phyloP scores from a whole-genome alignment of 2,113 vertebrate species.

The Recurvirostra avosetta region DNA sequence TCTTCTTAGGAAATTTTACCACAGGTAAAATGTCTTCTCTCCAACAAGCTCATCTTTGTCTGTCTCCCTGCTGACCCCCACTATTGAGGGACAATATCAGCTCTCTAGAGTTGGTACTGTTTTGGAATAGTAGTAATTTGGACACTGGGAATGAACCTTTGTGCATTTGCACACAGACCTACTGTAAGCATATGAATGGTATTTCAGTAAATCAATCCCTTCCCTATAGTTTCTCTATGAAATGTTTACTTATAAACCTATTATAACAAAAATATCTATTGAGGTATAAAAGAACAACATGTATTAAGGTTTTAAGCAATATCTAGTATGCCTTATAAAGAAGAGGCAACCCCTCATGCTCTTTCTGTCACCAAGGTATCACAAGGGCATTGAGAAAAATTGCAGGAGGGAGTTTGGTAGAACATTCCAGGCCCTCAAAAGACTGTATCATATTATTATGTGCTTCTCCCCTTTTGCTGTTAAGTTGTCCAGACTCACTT shows the following conservation, averaged over 20 bases:
- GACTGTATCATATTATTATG: accelerated
- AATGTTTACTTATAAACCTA: background rate
- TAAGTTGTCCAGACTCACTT: background rate
- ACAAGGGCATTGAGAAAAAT: background rate
- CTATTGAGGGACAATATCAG: background rate
- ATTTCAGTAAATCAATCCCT: background rate
- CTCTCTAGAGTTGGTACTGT: background rate
- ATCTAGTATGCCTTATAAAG: background rate
- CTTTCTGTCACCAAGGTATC: background rate
- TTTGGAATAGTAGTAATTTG: background rate
- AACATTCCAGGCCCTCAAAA: background rate
- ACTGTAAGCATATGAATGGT: background rate
- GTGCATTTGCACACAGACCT: background rate
- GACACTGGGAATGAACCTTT: background rate
- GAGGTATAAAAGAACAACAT: background rate
- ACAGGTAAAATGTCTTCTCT: background rate
- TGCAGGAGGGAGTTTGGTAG: background rate
- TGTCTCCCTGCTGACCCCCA: background rate
- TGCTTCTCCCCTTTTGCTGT: background rate
- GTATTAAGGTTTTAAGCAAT: background rate
- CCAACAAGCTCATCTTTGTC: background rate
- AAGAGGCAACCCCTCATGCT: background rate
- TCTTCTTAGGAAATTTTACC: background rate
- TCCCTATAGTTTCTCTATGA: background rate
- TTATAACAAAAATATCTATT: background rate